Evolutionary conservation across 1,140 invertebrate species (phyloP).

Genomic region (Parapsyche elsis): DNA sequence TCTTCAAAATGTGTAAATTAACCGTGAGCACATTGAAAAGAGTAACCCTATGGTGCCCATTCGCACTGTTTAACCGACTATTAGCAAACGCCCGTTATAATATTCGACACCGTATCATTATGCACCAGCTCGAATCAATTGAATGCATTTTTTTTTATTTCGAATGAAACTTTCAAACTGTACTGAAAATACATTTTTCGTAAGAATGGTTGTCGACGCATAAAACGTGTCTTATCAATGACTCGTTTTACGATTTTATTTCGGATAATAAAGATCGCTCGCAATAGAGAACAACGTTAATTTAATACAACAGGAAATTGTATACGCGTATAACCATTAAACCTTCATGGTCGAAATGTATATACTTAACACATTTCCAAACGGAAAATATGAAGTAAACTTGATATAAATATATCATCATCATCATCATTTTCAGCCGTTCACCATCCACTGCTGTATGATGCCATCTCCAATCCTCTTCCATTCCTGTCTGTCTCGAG

Average conservation of each 20-base stretch:
- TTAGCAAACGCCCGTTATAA: conserved; percentile 5
- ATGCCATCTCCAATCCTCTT: too few relatives aligned
- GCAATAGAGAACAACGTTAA: conserved; percentile 16
- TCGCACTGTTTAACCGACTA: conserved; percentile 33
- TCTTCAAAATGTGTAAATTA: conserved; percentile 31
- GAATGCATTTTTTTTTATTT: not conserved
- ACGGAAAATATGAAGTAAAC: not conserved
- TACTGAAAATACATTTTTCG: too few relatives aligned
- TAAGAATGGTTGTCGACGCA: not conserved
- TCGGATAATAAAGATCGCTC: not conserved
- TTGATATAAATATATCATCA: too few relatives aligned
- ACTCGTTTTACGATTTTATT: not conserved
- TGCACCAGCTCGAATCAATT: not conserved
- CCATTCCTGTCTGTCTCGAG: too few relatives aligned
- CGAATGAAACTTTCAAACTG: not conserved
- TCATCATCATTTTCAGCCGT: too few relatives aligned
- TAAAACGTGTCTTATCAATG: conserved; percentile 13
- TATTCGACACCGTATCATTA: not conserved
- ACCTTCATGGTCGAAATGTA: too few relatives aligned
- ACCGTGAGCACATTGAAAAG: conserved; percentile 5
- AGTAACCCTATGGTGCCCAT: conserved; percentile 15
- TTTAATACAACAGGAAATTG: conserved; percentile 12
- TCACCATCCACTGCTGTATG: too few relatives aligned
- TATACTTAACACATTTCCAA: too few relatives aligned
- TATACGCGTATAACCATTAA: not conserved